A percentile compares a stretch with the other conserved stretches of the same genome.
Conservation (phyloP, 2,888 invertebrate genomes). For the Glaucopsyche alexis region DNA sequence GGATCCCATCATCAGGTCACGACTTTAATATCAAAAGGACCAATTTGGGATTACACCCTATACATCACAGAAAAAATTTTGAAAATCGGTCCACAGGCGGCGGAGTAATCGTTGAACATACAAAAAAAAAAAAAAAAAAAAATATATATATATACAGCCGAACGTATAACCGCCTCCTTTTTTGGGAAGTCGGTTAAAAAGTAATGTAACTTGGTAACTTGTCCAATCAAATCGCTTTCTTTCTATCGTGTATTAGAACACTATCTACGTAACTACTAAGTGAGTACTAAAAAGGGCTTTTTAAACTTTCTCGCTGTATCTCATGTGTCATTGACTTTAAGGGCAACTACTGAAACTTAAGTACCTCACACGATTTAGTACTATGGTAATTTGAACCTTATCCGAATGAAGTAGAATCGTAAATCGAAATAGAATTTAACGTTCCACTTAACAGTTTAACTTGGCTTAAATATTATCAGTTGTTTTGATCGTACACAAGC, state of each 20-base stretch:
- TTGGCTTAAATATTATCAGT: constrained; percentile 24
- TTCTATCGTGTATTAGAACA: neutral
- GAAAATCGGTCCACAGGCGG: too few species aligned
- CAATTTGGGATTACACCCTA: too few species aligned
- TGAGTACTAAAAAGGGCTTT: neutral
- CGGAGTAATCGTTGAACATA: too few species aligned
- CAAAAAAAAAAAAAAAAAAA: too few species aligned
- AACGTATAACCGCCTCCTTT: too few species aligned
- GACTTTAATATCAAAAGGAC: too few species aligned
- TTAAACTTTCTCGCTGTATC: neutral
- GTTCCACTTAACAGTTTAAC: constrained; percentile 4
- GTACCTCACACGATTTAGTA: constrained; percentile 29
- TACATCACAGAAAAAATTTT: too few species aligned
- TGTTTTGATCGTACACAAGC: constrained; percentile 5
- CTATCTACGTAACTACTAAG: neutral
- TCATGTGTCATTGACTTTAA: constrained; percentile 19
- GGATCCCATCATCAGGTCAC: too few species aligned
- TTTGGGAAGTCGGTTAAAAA: too few species aligned
- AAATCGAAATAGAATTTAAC: neutral
- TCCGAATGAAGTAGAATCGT: neutral
- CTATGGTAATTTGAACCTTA: constrained; percentile 28
- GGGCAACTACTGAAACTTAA: constrained; percentile 38
- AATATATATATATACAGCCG: too few species aligned
- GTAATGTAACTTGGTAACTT: too few species aligned
- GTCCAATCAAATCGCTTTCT: too few species aligned